These are phyloP conservation scores for Pachyseris speciosa DNA, from an alignment of 64 coral and sea anemone genomes.

Conservation along the genomic window DNA sequence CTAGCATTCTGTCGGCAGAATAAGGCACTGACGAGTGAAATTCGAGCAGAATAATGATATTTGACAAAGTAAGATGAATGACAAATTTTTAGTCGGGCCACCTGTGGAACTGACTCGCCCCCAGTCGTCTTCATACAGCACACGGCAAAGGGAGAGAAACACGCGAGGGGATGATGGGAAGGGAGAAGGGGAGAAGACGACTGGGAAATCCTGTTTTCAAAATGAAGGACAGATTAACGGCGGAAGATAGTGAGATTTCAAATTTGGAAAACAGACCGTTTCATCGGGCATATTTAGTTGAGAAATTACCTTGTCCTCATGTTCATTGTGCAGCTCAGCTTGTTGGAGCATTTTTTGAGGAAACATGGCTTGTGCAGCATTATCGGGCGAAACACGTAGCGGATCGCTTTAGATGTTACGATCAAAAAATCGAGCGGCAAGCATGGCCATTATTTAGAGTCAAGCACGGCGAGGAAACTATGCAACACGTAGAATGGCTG, in stretches of 20 bases:
- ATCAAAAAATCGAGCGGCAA: not conserved
- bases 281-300: not conserved
- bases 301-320: not conserved
- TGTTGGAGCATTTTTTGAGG: not conserved
- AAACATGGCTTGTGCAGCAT: not conserved
- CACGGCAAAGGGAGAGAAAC: no score
- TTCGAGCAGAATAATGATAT: no score
- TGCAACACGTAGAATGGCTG: not conserved
- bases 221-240: no score
- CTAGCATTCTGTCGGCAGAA: no score
- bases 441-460: not conserved
- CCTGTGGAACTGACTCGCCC: no score
- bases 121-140: no score
- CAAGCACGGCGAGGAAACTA: not conserved
- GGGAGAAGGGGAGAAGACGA: no score
- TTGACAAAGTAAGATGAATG: no score
- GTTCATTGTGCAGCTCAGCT: not conserved
- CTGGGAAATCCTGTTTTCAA: no score
- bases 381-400: not conserved
- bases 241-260: not conserved
- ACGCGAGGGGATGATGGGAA: no score
- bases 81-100: no score
- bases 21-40: no score
- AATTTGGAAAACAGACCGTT: not conserved
- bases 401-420: not conserved